Evolutionary conservation across 2,888 invertebrate species (phyloP), one percentile per base, ranked within the genome.

Genomic region (Buathra laborator): DNA sequence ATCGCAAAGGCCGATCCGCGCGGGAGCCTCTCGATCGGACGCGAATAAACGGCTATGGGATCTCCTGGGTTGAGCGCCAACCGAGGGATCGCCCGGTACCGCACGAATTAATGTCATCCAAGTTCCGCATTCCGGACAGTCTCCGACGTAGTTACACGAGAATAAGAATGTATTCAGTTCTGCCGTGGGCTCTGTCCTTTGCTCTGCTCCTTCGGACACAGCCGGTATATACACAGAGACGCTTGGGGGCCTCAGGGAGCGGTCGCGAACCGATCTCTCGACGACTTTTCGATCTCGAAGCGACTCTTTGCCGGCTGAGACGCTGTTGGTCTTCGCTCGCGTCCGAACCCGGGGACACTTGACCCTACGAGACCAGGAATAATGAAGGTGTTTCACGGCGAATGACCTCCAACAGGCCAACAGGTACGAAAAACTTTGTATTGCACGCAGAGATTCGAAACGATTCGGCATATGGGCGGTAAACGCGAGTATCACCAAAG

Each of bases 41-140:
- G 75, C 59, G 74, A 81, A 78, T 78, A 66, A 81, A 80, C 37
- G 32, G 74, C 64, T 51, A 78, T 64, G 77, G 59, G 70, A 37
- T 37, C 37, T 48, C 14, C 51, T 43, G 37, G 12, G 46, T 29
- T 48, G 29, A 71, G 62, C 62, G 29, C 29, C 44, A 66, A 70
- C 44, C 59, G 74, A 81, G 68, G 56, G 71, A 84, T 81, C 67
- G 80, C 59, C 82, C 74, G 78, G 86, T 84, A 87, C 86, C 79
- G 85, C 86, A 82, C 88, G 86, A 90, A 89, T 90, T 90, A 89
- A 90, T 90, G 89, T 91, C 92, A 90, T 90, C 89, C 87, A 86
- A 86, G 91, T 90, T 90, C 90, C 90, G 90, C 90, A 90, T 92
- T 91, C 91, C 89, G 79, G 75, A 64, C 86, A 83, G 87, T 86